phyloP scores from a whole-genome alignment of 2,113 vertebrate species.

The Dipodomys ordii region DNA sequence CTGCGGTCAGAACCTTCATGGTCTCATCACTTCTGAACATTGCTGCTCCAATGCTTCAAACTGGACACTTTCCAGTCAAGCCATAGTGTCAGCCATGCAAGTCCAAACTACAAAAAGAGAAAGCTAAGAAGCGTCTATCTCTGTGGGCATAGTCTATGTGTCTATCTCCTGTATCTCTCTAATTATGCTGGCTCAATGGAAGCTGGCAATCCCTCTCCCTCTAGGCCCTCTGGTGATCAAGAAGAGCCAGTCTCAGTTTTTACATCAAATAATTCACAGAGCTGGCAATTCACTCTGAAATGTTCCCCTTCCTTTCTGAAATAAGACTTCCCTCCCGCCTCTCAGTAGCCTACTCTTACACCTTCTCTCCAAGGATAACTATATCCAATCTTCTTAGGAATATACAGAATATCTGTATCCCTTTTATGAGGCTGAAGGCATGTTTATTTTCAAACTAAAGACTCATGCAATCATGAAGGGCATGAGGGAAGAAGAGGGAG shows the following conservation, averaged over 20 bases:
- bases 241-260: neutral
- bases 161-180: neutral
- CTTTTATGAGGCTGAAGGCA: neutral
- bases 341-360: neutral
- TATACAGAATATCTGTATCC: neutral
- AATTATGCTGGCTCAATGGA: neutral
- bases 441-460: slow-evolving; percentile 60
- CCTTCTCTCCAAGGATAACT: slow-evolving; percentile 1
- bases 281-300: neutral
- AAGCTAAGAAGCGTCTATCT: neutral
- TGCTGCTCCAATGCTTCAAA: neutral
- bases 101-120: neutral
- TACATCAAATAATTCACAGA: neutral
- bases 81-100: neutral
- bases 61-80: neutral
- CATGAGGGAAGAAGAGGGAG: neutral
- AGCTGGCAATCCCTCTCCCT: neutral
- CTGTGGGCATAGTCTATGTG: neutral
- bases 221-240: neutral
- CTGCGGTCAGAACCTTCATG: neutral
- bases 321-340: neutral
- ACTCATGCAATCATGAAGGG: neutral
- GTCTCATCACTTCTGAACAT: neutral
- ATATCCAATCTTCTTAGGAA: neutral
- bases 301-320: neutral